These are phyloP conservation scores for Deilephila elpenor DNA, from an alignment of 2,888 invertebrate species.

Conservation along the genomic window DNA sequence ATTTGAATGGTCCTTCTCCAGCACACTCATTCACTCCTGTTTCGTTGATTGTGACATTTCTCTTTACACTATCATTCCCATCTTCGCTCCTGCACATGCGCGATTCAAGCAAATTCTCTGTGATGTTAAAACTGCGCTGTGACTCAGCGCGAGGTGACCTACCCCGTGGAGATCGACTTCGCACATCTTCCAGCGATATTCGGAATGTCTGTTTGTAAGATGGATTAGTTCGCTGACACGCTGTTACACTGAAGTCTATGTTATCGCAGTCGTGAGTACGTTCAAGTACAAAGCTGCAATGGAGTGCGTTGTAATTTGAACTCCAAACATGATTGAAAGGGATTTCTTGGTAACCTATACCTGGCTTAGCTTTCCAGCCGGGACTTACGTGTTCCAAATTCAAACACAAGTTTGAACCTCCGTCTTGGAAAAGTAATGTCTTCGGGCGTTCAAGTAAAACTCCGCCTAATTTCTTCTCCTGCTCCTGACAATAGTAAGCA, in stretches of 20 bases:
- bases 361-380: constrained; percentile 95
- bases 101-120: constrained; percentile 77
- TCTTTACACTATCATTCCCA: constrained; percentile 75
- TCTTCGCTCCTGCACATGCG: constrained; percentile 80
- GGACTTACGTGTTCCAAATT: constrained; percentile 94
- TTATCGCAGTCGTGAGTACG: constrained; percentile 85
- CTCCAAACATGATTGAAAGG: constrained; percentile 97
- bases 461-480: constrained; percentile 93
- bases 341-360: constrained; percentile 93
- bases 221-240: constrained; percentile 79
- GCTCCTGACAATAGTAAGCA: constrained; percentile 92
- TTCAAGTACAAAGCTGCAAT: constrained; percentile 95
- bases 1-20: constrained; percentile 85
- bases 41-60: constrained; percentile 85
- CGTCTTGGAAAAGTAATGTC: constrained; percentile 94
- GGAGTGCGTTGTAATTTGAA: constrained; percentile 92
- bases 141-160: constrained; percentile 79
- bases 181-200: constrained; percentile 76
- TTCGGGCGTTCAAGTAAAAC: constrained; percentile 95
- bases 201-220: constrained; percentile 81
- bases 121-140: constrained; percentile 79
- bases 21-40: constrained; percentile 86
- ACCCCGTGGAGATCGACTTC: constrained; percentile 77
- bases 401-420: constrained; percentile 94
- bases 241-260: constrained; percentile 77